A percentile compares a stretch with the other conserved stretches of the same genome.
These are phyloP conservation scores for Protobothrops mucrosquamatus DNA, from an alignment of 2,113 vertebrate genomes.

Conservation along the genomic window DNA sequence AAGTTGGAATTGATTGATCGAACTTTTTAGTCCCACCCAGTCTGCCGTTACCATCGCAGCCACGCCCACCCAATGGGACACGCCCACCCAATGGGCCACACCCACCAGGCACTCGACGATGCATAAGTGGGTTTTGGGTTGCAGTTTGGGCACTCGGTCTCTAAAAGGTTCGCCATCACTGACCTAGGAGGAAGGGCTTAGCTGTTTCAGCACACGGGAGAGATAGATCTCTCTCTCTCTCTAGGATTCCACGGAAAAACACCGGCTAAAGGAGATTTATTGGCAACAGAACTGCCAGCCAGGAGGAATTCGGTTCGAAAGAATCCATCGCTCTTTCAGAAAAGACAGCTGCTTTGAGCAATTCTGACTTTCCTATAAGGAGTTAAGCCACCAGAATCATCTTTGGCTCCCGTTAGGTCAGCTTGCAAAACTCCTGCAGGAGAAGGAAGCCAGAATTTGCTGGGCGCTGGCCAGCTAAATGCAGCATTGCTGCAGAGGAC, in stretches of 20 bases:
- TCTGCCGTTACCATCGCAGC: too few species aligned
- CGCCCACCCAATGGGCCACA: too few species aligned
- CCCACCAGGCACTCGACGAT: too few species aligned
- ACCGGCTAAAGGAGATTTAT: too few species aligned
- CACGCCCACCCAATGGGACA: too few species aligned
- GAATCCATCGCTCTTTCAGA: not conserved
- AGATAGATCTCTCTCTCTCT: not conserved
- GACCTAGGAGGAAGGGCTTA: not conserved
- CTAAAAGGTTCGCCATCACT: too few species aligned
- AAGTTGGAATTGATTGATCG: too few species aligned
- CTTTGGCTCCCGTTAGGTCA: not conserved
- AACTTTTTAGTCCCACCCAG: too few species aligned
- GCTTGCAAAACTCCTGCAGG: not conserved
- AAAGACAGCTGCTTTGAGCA: not conserved
- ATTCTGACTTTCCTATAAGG: not conserved
- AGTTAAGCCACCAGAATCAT: not conserved
- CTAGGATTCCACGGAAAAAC: not conserved
- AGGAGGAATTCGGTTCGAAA: not conserved
- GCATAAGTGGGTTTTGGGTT: too few species aligned
- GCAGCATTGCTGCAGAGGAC: constrained; percentile 7
- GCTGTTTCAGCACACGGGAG: not conserved
- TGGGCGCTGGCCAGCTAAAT: constrained; percentile 5
- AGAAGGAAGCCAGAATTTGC: constrained; percentile 3
- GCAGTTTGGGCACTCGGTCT: too few species aligned
- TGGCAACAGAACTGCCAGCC: not conserved